A percentile compares a stretch with the other conserved stretches of the same genome.
These are phyloP conservation scores for Sycophila sp. DNA, from an alignment of 1,140 invertebrate species.

Conservation along the genomic window DNA sequence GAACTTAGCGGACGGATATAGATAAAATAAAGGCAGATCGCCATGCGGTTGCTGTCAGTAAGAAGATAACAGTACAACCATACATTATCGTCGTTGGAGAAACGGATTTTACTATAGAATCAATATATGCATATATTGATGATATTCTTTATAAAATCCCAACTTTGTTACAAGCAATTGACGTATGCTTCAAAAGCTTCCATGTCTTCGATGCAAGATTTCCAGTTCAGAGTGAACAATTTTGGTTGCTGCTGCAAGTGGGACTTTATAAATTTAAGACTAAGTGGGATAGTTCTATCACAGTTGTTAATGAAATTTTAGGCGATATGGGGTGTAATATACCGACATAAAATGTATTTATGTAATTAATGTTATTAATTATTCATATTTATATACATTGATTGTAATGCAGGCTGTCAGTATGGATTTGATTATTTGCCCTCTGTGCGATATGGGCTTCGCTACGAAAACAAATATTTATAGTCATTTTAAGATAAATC, in stretches of 20 bases:
- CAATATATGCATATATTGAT: slow-evolving; percentile 35
- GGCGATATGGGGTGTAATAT: neutral
- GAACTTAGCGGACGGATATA: no score
- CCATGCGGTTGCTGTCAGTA: neutral
- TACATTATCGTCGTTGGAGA: slow-evolving; percentile 38
- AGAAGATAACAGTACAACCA: slow-evolving; percentile 28
- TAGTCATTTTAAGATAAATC: neutral
- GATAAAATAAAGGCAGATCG: neutral
- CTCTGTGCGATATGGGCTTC: neutral
- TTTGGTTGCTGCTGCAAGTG: slow-evolving; percentile 42
- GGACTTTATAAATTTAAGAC: slow-evolving; percentile 38
- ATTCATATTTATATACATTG: neutral
- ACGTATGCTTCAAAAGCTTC: slow-evolving; percentile 42
- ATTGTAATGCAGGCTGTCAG: neutral
- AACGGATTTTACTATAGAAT: slow-evolving; percentile 3
- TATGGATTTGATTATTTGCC: neutral
- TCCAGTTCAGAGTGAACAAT: slow-evolving; percentile 39
- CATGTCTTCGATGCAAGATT: slow-evolving; percentile 38
- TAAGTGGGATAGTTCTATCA: slow-evolving; percentile 40
- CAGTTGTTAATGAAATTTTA: slow-evolving; percentile 32
- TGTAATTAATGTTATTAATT: neutral
- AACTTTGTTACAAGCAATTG: slow-evolving; percentile 37
- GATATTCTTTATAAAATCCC: slow-evolving; percentile 27
- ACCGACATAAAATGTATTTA: neutral
- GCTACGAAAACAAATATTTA: neutral